Evolutionary conservation across 2,888 invertebrate genomes (phyloP).

Genomic region (Phyllotreta striolata): DNA sequence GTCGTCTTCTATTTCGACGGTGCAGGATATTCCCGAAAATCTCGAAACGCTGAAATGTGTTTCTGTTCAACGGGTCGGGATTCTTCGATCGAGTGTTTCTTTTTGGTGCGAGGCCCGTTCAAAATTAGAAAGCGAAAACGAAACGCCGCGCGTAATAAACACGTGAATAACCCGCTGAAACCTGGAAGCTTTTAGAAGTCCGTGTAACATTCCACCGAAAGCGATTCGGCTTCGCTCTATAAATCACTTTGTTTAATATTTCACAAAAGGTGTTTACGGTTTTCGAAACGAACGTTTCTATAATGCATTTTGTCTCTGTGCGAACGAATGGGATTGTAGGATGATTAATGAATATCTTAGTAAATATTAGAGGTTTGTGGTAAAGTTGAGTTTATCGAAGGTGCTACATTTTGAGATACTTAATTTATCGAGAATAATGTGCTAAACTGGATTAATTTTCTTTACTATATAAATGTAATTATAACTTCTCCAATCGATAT

Average conservation of each 20-base stretch:
- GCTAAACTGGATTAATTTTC: no score
- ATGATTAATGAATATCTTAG: no score
- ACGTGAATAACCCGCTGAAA: slow-evolving; percentile 36
- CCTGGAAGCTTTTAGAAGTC: slow-evolving; percentile 34
- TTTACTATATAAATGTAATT: no score
- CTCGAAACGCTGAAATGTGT: slow-evolving; percentile 38
- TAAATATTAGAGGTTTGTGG: no score
- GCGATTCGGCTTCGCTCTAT: not conserved
- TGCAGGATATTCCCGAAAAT: slow-evolving; percentile 14
- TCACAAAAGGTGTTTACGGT: not conserved
- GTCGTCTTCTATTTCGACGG: slow-evolving; percentile 6
- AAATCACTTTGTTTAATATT: slow-evolving; percentile 1
- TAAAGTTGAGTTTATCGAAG: no score
- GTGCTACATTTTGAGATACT: no score
- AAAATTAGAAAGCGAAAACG: slow-evolving; percentile 30
- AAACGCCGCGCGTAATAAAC: slow-evolving; percentile 31
- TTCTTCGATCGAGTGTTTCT: slow-evolving; percentile 41
- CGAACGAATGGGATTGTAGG: no score
- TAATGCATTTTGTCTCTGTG: no score
- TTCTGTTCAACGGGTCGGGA: slow-evolving; percentile 40
- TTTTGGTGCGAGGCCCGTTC: slow-evolving; percentile 11
- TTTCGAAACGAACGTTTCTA: no score
- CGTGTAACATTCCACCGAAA: slow-evolving; percentile 10
- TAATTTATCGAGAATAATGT: no score
- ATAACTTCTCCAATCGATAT: no score